Evolutionary conservation across 2,113 vertebrate genomes (phyloP).

Genomic region (Podiceps cristatus): DNA sequence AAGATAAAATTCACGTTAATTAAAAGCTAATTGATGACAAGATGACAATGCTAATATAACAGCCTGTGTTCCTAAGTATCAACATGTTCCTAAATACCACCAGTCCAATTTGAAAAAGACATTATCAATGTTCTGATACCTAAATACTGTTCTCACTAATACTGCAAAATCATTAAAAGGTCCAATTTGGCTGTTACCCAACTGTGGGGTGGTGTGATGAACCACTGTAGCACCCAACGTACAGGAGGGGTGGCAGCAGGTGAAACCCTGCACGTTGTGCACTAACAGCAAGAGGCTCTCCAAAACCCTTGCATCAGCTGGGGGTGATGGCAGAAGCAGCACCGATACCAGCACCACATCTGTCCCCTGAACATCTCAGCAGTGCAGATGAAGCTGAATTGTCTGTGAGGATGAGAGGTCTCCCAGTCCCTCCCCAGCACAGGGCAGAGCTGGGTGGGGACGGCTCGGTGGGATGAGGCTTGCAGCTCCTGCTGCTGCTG

Average conservation of each 20-base stretch:
- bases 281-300: neutral
- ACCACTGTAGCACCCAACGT: rapidly evolving
- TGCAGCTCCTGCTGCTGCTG: neutral
- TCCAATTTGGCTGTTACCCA: neutral
- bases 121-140: neutral
- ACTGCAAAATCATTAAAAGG: neutral
- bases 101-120: neutral
- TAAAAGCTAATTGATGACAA: neutral
- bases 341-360: rapidly evolving
- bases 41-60: neutral
- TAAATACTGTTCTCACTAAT: neutral
- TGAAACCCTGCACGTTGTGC: neutral
- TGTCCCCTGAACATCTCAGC: neutral
- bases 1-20: neutral
- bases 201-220: neutral
- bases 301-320: neutral
- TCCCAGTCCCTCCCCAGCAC: neutral
- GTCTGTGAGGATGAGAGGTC: rapidly evolving
- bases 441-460: neutral
- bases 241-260: rapidly evolving
- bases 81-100: neutral
- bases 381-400: neutral
- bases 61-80: neutral
- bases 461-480: neutral
- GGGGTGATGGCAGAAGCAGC: neutral